phyloP scores from a whole-genome alignment of 1,140 invertebrate genomes.

The Aphaenogaster ashmeadi region DNA sequence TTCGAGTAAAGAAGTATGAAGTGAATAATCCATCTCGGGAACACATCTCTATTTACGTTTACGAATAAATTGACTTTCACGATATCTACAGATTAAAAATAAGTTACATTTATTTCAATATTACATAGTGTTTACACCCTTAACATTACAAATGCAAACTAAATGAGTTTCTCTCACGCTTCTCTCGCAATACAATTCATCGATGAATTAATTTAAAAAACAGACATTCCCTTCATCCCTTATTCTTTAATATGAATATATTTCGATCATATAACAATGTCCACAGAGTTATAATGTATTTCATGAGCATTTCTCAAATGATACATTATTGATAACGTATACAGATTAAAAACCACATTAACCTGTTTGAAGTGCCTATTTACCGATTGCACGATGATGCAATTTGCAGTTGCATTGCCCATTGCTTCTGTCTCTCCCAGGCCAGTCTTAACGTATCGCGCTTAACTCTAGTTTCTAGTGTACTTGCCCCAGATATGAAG shows the following conservation, averaged over 20 bases:
- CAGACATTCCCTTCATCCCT: background rate
- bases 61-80: background rate
- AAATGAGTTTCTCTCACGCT: conserved; percentile 29
- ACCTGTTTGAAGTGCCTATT: background rate
- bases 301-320: background rate
- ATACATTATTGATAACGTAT: conserved; percentile 8
- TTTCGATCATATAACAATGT: conserved; percentile 26
- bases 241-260: conserved; percentile 33
- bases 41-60: background rate
- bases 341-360: conserved; percentile 10
- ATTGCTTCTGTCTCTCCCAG: background rate
- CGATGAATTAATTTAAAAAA: conserved; percentile 40
- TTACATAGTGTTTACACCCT: conserved; percentile 63
- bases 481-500: conserved; percentile 99
- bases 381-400: background rate
- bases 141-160: conserved; percentile 70
- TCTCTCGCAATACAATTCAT: conserved; percentile 16
- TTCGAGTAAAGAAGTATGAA: background rate
- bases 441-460: background rate
- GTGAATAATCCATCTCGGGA: background rate
- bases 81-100: conserved; percentile 55
- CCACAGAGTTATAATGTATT: background rate
- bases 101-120: conserved; percentile 69
- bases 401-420: background rate
- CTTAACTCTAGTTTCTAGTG: conserved; percentile 93